A percentile compares a stretch with the other conserved stretches of the same genome.
Evolutionary conservation across 2,113 vertebrate species (phyloP).

Genomic region (Sarotherodon lohbergeri): DNA sequence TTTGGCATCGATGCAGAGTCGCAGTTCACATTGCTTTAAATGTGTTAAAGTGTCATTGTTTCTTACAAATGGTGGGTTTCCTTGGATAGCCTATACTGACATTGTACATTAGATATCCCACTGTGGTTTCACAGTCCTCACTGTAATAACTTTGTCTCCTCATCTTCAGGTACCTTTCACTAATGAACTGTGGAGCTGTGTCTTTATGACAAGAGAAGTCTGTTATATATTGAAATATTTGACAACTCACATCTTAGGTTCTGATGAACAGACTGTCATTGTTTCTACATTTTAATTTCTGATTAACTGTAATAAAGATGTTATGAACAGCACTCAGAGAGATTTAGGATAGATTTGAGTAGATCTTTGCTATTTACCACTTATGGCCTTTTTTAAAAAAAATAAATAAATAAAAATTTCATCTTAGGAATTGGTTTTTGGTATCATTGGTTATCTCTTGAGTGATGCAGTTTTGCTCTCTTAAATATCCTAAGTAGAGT

Average conservation of each 20-base stretch:
- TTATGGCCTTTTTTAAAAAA: constrained; percentile 18
- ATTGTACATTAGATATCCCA: constrained; percentile 2
- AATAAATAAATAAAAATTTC: neutral
- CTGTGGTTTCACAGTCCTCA: constrained; percentile 24
- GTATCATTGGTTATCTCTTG: constrained; percentile 43
- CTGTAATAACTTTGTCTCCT: constrained; percentile 19
- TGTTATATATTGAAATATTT: constrained; percentile 18
- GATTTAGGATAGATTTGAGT: constrained; percentile 26
- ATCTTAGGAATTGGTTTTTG: constrained; percentile 48
- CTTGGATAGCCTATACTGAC: neutral
- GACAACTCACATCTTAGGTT: constrained; percentile 14
- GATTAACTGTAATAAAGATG: constrained; percentile 22
- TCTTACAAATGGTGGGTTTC: constrained; percentile 23
- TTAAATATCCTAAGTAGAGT: constrained; percentile 7
- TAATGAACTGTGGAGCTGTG: constrained; percentile 25
- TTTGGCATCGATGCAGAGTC: constrained; percentile 5
- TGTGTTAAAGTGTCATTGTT: constrained; percentile 41
- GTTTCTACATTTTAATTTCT: constrained; percentile 23
- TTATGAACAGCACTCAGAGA: constrained; percentile 12
- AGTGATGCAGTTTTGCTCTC: constrained; percentile 25
- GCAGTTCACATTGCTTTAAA: constrained; percentile 55
- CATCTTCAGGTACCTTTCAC: constrained; percentile 34
- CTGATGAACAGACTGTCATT: constrained; percentile 13
- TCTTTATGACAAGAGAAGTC: neutral
- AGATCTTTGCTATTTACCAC: constrained; percentile 26